Evolutionary conservation across 2,888 invertebrate species (phyloP).

Genomic region (Nymphalis polychloros): DNA sequence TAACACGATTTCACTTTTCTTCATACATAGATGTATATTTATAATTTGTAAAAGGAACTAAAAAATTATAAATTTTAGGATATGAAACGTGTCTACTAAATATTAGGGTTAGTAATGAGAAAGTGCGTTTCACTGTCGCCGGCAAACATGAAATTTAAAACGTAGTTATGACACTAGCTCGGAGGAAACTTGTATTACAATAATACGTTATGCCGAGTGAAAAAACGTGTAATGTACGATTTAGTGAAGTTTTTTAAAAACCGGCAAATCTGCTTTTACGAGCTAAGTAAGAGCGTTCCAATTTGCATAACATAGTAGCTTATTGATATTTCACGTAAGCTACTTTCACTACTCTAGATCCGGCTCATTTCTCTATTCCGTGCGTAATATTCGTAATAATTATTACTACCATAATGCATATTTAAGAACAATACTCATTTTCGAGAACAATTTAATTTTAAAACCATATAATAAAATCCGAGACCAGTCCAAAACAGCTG

Average conservation of each 20-base stretch:
- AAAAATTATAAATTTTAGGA: neutral
- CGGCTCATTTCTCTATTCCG: conserved; percentile 30
- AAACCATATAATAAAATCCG: no score
- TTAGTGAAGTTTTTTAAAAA: conserved; percentile 9
- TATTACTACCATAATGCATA: neutral
- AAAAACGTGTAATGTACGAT: neutral
- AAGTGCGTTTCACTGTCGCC: conserved; percentile 12
- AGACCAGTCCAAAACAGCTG: neutral
- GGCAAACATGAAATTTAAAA: conserved; percentile 11
- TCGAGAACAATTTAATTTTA: no score
- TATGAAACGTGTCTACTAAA: neutral
- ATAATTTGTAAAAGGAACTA: neutral
- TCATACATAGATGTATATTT: neutral
- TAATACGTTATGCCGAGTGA: conserved; percentile 3
- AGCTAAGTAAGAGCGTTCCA: conserved; percentile 29
- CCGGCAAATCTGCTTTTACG: conserved; percentile 19
- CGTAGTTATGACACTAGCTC: conserved; percentile 3
- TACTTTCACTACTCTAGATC: conserved; percentile 38
- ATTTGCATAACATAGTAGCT: conserved; percentile 35
- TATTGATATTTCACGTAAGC: conserved; percentile 35
- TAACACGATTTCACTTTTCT: neutral
- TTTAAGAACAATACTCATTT: neutral
- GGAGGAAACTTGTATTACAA: conserved; percentile 4
- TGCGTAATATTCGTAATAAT: conserved; percentile 19
- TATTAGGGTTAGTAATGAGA: conserved; percentile 11